Percentiles rank a stretch among this genome's conserved stretches.
These are phyloP conservation scores for Chironomus tentans DNA, from an alignment of 2,888 invertebrate genomes.

Conservation along the genomic window DNA sequence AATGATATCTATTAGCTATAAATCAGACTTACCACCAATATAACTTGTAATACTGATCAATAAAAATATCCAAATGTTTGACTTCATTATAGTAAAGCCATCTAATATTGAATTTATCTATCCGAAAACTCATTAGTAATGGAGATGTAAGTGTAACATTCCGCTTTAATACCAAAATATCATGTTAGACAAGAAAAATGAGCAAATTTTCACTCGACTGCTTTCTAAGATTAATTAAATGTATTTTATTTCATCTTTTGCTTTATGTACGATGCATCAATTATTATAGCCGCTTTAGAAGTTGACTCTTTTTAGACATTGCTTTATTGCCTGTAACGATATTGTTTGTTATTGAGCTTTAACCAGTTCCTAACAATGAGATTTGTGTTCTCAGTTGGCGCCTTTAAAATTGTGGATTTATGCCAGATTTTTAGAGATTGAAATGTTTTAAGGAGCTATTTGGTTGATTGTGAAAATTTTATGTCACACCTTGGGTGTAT, in stretches of 20 bases:
- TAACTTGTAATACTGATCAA: slow-evolving; percentile 19
- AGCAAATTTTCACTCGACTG: neutral
- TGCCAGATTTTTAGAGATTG: no score
- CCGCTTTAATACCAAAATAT: neutral
- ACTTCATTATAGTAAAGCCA: slow-evolving; percentile 23
- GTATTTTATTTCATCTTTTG: neutral
- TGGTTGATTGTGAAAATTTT: no score
- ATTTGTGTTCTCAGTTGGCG: no score
- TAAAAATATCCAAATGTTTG: slow-evolving; percentile 25
- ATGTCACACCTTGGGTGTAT: no score
- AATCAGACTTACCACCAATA: slow-evolving; percentile 16
- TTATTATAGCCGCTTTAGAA: no score
- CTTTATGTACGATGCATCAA: no score
- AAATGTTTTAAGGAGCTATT: no score
- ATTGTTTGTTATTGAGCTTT: no score
- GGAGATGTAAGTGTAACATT: neutral
- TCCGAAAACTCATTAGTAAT: slow-evolving; percentile 16
- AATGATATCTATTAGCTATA: neutral
- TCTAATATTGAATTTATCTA: slow-evolving; percentile 19
- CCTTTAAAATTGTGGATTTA: no score
- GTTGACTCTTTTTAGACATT: no score
- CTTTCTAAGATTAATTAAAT: slow-evolving; percentile 5
- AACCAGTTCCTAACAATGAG: no score
- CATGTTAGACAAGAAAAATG: neutral
- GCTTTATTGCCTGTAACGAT: no score